Base-by-base conservation (phyloP, 2,888 invertebrate species). In the Argyra leucocephala region DNA sequence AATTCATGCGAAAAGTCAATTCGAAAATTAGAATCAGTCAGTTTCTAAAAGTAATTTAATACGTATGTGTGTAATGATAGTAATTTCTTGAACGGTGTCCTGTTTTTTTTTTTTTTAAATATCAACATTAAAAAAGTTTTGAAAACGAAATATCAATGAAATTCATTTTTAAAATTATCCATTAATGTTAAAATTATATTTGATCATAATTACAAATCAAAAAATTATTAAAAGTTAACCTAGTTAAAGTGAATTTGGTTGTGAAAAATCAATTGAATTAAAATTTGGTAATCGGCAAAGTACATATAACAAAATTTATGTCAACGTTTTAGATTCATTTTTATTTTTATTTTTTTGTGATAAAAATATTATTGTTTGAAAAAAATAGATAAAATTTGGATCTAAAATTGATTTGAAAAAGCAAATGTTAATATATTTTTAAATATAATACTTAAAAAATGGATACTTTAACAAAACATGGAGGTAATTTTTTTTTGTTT, bases 391-490 rank as follows among this genome's bases (percentile, higher is more conserved):
- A 37, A 48, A 18, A 18, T 18, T 48, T 18, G 48, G 12, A 48
- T 12, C 12, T 48, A 48, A 12, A 48, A 48, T 18, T 18, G 1
- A n/a, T 48, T 48, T 3, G 5, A 48, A 48, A 48, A 15, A 48
- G 48, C 48, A 48, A 5, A 48, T 48, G 48, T 18, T 18, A 48
- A 31, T 3, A 15, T 48, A 48, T 48, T 18, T 48, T 9, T 5
- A 48, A 48, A 18, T 18, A 48, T 18, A 15, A 5, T 18, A 15
- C 2, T 18, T 48, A 9, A 59, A 23, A 59, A 59, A 59, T 59
- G 59, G 59, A 59, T 59, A 59, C 12, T 59, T 59, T 23, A 22
- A 59, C 59, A 23, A 59, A 59, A 59, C 22, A 22, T 59, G 59
- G 59, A 23, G 59, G 59, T 59, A 59, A 59, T 15, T 3, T 59